Evolutionary conservation across 2,888 invertebrate genomes (phyloP).

Genomic region (Brachylomia viminalis): DNA sequence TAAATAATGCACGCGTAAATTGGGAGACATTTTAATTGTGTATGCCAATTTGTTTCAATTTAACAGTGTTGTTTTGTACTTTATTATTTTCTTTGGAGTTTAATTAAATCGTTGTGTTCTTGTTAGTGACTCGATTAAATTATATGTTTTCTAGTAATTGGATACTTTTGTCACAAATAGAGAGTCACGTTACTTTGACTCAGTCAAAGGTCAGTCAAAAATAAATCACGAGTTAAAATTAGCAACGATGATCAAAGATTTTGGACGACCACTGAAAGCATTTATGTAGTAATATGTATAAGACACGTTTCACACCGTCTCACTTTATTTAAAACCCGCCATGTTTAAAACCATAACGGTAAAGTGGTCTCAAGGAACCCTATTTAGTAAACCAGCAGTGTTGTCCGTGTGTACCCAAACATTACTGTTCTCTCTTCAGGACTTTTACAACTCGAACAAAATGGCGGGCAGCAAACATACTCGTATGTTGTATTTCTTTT

Average conservation of each 20-base stretch:
- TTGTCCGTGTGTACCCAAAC: conserved; percentile 1
- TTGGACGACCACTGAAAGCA: neutral
- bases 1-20: conserved; percentile 65
- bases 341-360: neutral
- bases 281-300: neutral
- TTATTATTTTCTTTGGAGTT: conserved; percentile 49
- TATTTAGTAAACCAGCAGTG: conserved; percentile 2
- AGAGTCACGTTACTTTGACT: neutral
- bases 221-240: conserved; percentile 13
- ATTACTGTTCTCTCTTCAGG: conserved; percentile 18
- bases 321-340: neutral
- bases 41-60: conserved; percentile 59
- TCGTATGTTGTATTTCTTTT: conserved; percentile 21
- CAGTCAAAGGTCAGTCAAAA: conserved; percentile 25
- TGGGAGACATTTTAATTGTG: conserved; percentile 62
- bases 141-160: conserved; percentile 27
- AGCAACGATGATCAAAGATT: neutral
- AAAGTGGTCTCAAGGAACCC: conserved; percentile 15
- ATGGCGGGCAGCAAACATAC: conserved; percentile 18
- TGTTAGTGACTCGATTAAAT: conserved; percentile 32
- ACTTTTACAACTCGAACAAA: conserved; percentile 25
- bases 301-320: no score
- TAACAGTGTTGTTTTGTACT: conserved; percentile 27
- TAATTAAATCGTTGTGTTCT: conserved; percentile 50
- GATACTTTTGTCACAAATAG: conserved; percentile 13